These are phyloP conservation scores for Bambusicola thoracicus DNA, from an alignment of 2,113 vertebrate genomes.

Conservation along the genomic window DNA sequence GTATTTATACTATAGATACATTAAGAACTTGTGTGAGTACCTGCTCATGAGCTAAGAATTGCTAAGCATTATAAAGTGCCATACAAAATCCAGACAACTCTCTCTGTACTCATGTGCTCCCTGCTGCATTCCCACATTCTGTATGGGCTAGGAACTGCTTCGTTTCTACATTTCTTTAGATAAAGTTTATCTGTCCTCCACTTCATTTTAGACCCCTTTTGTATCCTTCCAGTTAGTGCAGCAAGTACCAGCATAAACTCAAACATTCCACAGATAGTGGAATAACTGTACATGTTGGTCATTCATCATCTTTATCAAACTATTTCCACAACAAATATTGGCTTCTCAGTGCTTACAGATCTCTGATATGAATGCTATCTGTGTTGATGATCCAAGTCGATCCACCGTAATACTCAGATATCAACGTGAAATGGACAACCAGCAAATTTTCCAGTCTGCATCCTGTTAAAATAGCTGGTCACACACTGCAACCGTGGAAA, in stretches of 20 bases:
- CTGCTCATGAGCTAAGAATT: neutral
- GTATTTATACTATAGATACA: neutral
- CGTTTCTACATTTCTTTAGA: neutral
- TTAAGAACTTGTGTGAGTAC: fast-evolving
- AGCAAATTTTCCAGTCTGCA: neutral
- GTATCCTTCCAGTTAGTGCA: neutral
- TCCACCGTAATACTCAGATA: neutral
- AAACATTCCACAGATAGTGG: neutral
- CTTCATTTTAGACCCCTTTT: neutral
- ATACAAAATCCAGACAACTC: neutral
- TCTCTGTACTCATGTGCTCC: neutral
- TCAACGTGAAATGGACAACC: neutral
- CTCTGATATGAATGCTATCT: neutral
- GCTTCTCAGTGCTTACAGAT: neutral
- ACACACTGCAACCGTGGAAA: neutral
- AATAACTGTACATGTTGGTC: neutral
- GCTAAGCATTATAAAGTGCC: neutral
- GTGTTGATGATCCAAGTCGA: neutral
- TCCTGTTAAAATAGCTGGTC: neutral
- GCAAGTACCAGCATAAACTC: neutral
- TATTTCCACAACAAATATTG: neutral
- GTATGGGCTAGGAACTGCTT: neutral
- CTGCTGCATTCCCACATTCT: neutral
- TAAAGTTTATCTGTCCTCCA: neutral
- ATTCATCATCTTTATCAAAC: neutral